Evolutionary conservation across 2,113 vertebrate genomes (phyloP), one percentile per base, ranked within the genome.

Genomic region (Cricetomys ansorgei): DNA sequence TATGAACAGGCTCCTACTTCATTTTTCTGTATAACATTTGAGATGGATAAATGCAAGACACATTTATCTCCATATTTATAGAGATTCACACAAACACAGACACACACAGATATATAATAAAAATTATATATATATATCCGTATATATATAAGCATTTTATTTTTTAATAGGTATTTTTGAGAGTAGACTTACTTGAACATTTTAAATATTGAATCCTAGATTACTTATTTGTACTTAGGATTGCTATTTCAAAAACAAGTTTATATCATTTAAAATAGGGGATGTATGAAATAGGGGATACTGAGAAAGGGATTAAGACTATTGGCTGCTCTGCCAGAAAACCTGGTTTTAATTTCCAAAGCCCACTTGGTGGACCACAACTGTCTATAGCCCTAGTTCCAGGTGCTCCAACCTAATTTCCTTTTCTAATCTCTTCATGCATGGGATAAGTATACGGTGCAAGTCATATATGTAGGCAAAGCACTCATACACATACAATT

Each of bases 141-240:
- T 48, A 4, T n/a, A 69, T 1, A 1, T 31, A 43, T 3, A 85
- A 16, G 23, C 2, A 25, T 25, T 48, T 7, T 72, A 5, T 40
- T 40, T 57, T 23, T 48, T 88, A 67, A 48, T n/a, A 45, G 34
- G 59, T 37, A 19, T 55, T 88, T 69, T 89, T 57, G 80, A 48
- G 79, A 50, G 45, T 37, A 92, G 29, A 89, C 95, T 94, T 57
- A 31, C 75, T 77, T 89, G 31, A 13, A 31, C 10, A 59, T 96
- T 96, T 89, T 29, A 83, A 53, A 23, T 43, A 21, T n/a, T 94
- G 19, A 81, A 45, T 73, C 69, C 86, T 89, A 16, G 79, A n/a
- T 10, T 62, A 57, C 4, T 43, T 1, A 34, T 15, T 94, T 7
- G 23, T 84, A 81, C 15, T 77, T 88, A 85, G 29, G 85, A 76